A percentile compares a stretch with the other conserved stretches of the same genome.
phyloP scores from a whole-genome alignment of 2,797 vertebrate genomes.

The Ambastaia sidthimunki region DNA sequence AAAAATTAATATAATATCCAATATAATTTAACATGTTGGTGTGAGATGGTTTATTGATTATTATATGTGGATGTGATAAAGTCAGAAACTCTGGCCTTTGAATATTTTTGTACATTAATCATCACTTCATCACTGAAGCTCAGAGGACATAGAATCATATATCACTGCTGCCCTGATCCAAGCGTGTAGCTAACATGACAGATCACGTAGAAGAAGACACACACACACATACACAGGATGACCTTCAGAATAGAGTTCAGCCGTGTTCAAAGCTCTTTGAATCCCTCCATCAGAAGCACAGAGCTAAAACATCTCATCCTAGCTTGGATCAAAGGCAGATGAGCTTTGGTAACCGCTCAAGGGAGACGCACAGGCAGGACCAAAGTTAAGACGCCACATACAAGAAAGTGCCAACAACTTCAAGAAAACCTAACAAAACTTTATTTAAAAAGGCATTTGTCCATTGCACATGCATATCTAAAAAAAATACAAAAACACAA shows the following conservation, averaged over 20 bases:
- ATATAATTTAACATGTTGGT: neutral
- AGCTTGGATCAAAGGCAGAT: slow-evolving; percentile 10
- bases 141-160: slow-evolving; percentile 8
- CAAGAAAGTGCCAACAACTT: neutral
- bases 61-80: neutral
- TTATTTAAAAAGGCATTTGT: neutral
- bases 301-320: neutral
- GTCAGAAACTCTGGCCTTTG: neutral
- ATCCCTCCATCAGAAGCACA: slow-evolving; percentile 20
- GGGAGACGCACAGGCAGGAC: neutral
- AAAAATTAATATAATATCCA: slow-evolving; percentile 14
- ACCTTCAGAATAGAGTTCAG: slow-evolving; percentile 43
- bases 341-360: slow-evolving; percentile 17
- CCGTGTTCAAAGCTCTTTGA: slow-evolving; percentile 9
- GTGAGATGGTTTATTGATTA: slow-evolving; percentile 20
- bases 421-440: no score
- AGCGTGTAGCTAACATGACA: slow-evolving; percentile 24
- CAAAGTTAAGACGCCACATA: neutral
- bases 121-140: slow-evolving; percentile 23
- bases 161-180: slow-evolving; percentile 26
- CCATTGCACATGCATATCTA: no score
- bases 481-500: no score
- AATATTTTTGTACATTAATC: slow-evolving; percentile 39
- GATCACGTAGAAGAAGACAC: neutral
- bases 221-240: neutral